phyloP scores from a whole-genome alignment of 2,888 invertebrate genomes.

The Heliconius erato region DNA sequence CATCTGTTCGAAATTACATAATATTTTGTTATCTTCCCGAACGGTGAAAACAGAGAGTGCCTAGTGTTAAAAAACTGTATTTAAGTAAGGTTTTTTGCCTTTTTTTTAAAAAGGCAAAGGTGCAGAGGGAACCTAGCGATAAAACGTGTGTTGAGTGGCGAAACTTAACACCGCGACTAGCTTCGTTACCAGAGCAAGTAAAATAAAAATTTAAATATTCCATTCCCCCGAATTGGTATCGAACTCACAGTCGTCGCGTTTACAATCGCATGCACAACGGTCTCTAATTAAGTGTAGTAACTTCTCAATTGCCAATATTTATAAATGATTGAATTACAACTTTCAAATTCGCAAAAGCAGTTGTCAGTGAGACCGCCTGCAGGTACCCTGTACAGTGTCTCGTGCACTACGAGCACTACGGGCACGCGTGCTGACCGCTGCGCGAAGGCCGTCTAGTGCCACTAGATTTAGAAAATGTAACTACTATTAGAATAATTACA shows the following conservation, averaged over 20 bases:
- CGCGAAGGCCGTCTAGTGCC: background rate
- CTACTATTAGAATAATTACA: background rate
- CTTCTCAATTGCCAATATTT: background rate
- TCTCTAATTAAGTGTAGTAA: too few relatives aligned
- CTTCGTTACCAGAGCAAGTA: background rate
- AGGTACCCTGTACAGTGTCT: background rate
- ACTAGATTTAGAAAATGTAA: background rate
- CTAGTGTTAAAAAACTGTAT: too few relatives aligned
- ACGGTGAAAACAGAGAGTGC: too few relatives aligned
- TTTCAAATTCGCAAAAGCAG: slow-evolving; percentile 25
- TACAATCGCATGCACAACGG: too few relatives aligned
- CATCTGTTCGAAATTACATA: background rate
- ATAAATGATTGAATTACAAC: background rate
- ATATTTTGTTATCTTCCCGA: background rate
- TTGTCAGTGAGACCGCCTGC: background rate
- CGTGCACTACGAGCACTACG: background rate
- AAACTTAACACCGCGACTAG: too few relatives aligned
- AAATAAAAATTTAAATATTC: background rate
- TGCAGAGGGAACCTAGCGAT: background rate
- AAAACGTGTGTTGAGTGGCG: background rate
- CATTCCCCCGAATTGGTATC: too few relatives aligned
- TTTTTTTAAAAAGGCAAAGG: too few relatives aligned
- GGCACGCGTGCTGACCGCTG: background rate
- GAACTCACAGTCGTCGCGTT: too few relatives aligned
- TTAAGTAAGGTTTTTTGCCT: too few relatives aligned